These are phyloP conservation scores for Cloeon dipterum DNA, from an alignment of 2,888 invertebrate species.

Conservation along the genomic window DNA sequence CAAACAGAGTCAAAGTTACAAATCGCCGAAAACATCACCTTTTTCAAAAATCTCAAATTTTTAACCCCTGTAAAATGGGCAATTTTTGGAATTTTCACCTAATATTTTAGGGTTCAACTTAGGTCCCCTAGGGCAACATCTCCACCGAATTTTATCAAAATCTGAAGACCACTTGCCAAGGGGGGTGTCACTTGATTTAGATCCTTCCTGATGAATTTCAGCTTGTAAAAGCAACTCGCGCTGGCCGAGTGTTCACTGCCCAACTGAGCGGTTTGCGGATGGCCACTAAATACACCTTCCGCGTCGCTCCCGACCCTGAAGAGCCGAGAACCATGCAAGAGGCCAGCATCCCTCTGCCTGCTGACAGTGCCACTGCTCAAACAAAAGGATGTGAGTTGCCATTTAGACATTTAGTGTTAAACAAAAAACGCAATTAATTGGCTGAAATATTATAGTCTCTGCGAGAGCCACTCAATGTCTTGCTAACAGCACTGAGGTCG, in stretches of 20 bases:
- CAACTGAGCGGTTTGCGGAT: constrained; percentile 47
- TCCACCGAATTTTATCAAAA: too few relatives aligned
- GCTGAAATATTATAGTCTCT: constrained; percentile 35
- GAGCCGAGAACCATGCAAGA: constrained; percentile 23
- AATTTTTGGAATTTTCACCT: too few relatives aligned
- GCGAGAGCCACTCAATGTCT: constrained; percentile 58
- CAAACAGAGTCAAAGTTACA: too few relatives aligned
- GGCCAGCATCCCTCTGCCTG: constrained; percentile 20
- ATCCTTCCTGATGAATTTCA: too few relatives aligned
- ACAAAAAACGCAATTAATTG: not conserved
- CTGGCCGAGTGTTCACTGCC: constrained; percentile 26
- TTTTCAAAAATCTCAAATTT: too few relatives aligned
- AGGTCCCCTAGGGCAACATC: too few relatives aligned
- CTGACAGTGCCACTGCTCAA: constrained; percentile 24
- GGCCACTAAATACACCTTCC: constrained; percentile 63
- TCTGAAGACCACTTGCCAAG: too few relatives aligned
- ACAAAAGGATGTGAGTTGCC: constrained; percentile 59
- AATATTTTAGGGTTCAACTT: too few relatives aligned
- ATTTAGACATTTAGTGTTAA: not conserved
- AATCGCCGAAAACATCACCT: too few relatives aligned
- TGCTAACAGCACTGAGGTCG: constrained; percentile 58
- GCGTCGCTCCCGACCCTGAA: constrained; percentile 26
- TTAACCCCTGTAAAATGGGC: too few relatives aligned
- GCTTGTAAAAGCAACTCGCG: constrained; percentile 11
- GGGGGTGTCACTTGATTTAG: too few relatives aligned